A percentile compares a stretch with the other conserved stretches of the same genome.
These are phyloP conservation scores for Stylophora pistillata DNA, from an alignment of 64 coral and sea anemone species.

Conservation along the genomic window DNA sequence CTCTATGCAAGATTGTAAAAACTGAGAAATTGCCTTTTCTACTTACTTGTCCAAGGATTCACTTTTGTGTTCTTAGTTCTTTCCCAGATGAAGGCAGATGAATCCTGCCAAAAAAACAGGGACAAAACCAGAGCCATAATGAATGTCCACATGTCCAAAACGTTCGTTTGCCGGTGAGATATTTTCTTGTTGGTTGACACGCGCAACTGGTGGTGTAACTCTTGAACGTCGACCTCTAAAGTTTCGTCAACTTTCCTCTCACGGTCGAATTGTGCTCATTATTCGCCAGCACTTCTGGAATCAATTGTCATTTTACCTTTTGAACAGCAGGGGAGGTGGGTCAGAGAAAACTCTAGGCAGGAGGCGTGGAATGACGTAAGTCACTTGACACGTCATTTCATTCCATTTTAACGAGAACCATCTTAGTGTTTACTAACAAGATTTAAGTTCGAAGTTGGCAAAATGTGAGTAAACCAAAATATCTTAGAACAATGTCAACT, in stretches of 20 bases:
- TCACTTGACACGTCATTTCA: too few relatives aligned
- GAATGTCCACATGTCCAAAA: background rate
- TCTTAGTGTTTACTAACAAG: background rate
- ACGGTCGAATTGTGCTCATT: background rate
- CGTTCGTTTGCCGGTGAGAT: background rate
- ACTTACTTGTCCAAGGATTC: slow-evolving; percentile 25
- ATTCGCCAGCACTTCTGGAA: slow-evolving; percentile 23
- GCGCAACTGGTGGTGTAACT: background rate
- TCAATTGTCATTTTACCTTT: background rate
- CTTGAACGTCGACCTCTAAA: background rate
- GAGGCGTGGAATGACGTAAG: background rate
- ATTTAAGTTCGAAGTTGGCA: too few relatives aligned
- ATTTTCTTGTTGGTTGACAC: background rate
- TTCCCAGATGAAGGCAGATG: slow-evolving; percentile 28
- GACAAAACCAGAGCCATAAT: background rate
- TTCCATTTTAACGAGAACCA: background rate
- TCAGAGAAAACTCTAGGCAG: background rate
- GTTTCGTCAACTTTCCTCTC: background rate
- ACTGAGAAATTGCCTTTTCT: background rate
- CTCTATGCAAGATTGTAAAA: background rate
- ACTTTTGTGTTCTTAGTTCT: background rate
- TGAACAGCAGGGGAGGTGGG: background rate
- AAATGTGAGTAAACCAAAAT: too few relatives aligned
- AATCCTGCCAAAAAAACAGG: background rate
- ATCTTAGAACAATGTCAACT: too few relatives aligned